Conservation (phyloP, 2,888 invertebrate species). For the Amphipyra berbera region DNA sequence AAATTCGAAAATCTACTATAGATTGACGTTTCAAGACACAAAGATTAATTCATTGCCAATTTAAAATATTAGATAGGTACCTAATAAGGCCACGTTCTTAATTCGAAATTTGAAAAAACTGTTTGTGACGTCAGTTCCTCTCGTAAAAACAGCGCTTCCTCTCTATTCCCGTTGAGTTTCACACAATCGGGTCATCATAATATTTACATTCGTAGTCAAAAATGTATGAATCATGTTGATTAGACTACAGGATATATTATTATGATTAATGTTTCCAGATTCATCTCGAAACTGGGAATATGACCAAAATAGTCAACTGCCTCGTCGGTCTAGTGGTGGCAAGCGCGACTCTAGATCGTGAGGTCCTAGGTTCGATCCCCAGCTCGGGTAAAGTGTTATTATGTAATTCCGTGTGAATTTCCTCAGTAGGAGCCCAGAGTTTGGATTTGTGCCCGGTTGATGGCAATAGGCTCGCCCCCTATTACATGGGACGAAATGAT, state of each 20-base stretch:
- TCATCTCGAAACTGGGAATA: conserved; percentile 17
- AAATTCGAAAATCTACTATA: too few species aligned
- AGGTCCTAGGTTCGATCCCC: too few species aligned
- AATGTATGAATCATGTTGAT: conserved; percentile 60
- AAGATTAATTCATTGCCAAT: too few species aligned
- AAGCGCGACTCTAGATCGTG: too few species aligned
- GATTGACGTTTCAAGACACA: too few species aligned
- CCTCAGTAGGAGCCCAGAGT: too few species aligned
- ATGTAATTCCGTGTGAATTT: too few species aligned
- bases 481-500: too few species aligned
- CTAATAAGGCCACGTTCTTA: neutral
- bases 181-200: conserved; percentile 55
- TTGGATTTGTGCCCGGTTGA: too few species aligned
- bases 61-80: too few species aligned
- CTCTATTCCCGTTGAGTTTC: conserved; percentile 27
- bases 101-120: conserved; percentile 8
- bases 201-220: conserved; percentile 53
- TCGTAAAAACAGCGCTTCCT: conserved; percentile 46
- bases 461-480: too few species aligned
- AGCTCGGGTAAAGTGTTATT: too few species aligned
- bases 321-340: neutral
- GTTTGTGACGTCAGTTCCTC: conserved; percentile 21
- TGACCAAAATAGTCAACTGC: conserved; percentile 26
- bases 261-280: conserved; percentile 60
- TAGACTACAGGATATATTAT: conserved; percentile 56